phyloP scores from a whole-genome alignment of 35 echinoderm and acorn worm species.

The Ptychodera flava region DNA sequence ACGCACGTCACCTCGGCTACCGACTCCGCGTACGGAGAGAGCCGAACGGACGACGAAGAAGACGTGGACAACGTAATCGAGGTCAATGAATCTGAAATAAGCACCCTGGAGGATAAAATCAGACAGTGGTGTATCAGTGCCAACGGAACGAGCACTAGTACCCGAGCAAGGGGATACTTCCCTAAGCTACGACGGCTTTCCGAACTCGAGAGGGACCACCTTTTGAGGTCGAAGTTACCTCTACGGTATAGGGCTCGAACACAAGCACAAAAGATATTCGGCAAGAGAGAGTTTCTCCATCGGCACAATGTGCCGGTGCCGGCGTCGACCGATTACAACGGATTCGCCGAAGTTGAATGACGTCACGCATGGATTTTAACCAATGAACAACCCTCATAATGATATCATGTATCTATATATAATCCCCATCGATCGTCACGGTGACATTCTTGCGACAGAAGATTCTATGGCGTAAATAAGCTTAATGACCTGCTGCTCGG shows the following conservation, averaged over 20 bases:
- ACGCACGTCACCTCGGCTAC: not conserved
- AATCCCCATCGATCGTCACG: too few relatives aligned
- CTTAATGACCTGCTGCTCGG: too few relatives aligned
- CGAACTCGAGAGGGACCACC: not conserved
- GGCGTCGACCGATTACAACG: not conserved
- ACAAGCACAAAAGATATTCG: not conserved
- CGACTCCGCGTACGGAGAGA: not conserved
- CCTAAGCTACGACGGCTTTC: not conserved
- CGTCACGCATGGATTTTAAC: too few relatives aligned
- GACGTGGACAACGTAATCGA: not conserved
- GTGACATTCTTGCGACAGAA: too few relatives aligned
- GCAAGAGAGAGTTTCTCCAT: not conserved
- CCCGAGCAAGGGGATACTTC: not conserved
- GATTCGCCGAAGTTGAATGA: not conserved
- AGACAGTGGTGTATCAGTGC: not conserved
- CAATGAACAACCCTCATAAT: too few relatives aligned
- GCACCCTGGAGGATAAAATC: not conserved
- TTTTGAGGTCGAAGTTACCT: not conserved
- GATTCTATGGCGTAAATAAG: too few relatives aligned
- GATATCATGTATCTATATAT: too few relatives aligned
- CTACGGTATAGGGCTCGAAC: not conserved
- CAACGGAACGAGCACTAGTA: not conserved
- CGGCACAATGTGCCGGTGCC: not conserved
- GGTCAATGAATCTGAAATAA: not conserved
- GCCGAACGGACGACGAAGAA: not conserved